These are phyloP conservation scores for Melanophora roralis DNA, from an alignment of 2,888 invertebrate species.

Conservation along the genomic window DNA sequence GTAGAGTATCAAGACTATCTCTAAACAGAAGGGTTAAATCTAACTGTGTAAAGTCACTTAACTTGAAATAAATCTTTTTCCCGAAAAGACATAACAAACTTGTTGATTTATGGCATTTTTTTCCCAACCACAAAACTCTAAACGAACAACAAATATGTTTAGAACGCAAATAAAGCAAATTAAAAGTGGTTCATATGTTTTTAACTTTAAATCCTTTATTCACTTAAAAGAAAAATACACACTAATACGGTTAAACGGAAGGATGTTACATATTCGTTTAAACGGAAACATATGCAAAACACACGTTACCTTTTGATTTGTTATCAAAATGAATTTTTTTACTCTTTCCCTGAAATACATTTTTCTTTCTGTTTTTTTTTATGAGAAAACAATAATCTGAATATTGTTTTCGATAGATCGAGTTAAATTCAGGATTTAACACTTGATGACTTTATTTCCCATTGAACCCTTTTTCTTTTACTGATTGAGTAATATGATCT, in stretches of 20 bases:
- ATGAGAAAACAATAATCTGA: neutral
- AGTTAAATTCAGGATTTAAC: neutral
- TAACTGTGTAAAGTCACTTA: neutral
- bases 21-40: too few relatives aligned
- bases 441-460: conserved; percentile 48
- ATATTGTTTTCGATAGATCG: neutral
- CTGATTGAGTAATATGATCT: conserved; percentile 44
- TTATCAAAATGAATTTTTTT: neutral
- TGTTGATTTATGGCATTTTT: conserved; percentile 52
- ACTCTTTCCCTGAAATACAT: neutral
- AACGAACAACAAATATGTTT: conserved; percentile 28
- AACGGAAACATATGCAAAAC: conserved; percentile 71
- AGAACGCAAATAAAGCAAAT: conserved; percentile 35
- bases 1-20: neutral
- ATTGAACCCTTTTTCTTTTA: conserved; percentile 37
- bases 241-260: conserved; percentile 65
- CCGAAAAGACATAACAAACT: conserved; percentile 15
- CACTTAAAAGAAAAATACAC: neutral
- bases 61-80: conserved; percentile 35
- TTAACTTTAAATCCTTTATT: neutral
- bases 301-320: conserved; percentile 64
- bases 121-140: conserved; percentile 45
- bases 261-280: conserved; percentile 67
- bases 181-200: conserved; percentile 29
- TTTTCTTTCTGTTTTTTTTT: neutral